These are phyloP conservation scores for Heterochromis multidens DNA, from an alignment of 2,113 vertebrate genomes.

Conservation along the genomic window DNA sequence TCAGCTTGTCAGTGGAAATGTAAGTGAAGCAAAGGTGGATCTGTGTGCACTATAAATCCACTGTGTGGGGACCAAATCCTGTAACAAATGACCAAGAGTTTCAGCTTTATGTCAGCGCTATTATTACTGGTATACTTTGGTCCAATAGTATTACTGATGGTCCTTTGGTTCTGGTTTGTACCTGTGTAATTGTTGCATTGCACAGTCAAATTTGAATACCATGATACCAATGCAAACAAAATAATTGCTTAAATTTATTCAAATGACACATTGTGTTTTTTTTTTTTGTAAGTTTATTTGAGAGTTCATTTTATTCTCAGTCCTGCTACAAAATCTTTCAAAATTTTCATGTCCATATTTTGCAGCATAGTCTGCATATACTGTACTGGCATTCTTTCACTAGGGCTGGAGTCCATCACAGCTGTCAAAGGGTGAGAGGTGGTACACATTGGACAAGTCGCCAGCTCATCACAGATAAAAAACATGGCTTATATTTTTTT, in stretches of 20 bases:
- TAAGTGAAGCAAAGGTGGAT: neutral
- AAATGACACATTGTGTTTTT: neutral
- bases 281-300: neutral
- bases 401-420: neutral
- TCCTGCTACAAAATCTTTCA: neutral
- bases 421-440: neutral
- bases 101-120: neutral
- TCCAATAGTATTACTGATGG: neutral
- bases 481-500: neutral
- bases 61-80: neutral
- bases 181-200: neutral
- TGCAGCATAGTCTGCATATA: neutral
- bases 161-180: neutral
- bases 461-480: neutral
- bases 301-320: neutral
- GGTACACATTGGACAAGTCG: neutral
- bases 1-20: neutral
- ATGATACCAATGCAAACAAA: neutral
- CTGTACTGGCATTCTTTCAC: neutral
- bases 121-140: neutral
- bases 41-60: neutral
- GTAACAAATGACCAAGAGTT: neutral
- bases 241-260: neutral
- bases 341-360: neutral
- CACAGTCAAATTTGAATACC: neutral